Evolutionary conservation across 2,797 vertebrate species (phyloP).

Genomic region (Manis javanica): DNA sequence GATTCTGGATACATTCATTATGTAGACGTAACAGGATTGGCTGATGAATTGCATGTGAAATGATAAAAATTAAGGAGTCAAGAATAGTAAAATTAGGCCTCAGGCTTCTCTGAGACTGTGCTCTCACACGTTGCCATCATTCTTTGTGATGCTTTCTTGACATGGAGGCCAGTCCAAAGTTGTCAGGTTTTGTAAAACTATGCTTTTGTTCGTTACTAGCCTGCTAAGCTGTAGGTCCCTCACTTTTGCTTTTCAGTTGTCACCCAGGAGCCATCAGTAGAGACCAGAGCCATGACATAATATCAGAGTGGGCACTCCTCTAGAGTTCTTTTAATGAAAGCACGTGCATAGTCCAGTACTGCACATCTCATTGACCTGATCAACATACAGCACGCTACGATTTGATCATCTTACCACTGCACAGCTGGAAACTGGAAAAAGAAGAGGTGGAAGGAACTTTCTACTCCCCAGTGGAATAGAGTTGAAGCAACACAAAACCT

Average conservation of each 20-base stretch:
- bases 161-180: background rate
- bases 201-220: background rate
- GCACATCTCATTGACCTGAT: conserved; percentile 1
- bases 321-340: background rate
- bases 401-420: conserved; percentile 21
- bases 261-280: background rate
- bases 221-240: background rate
- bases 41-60: background rate
- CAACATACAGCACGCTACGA: background rate
- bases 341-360: background rate
- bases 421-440: conserved; percentile 25
- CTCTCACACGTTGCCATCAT: background rate
- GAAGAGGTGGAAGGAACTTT: conserved; percentile 1
- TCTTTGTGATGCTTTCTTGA: background rate
- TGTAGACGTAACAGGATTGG: background rate
- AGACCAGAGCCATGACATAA: background rate
- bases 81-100: background rate
- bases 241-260: background rate
- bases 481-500: conserved; percentile 3
- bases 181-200: background rate
- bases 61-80: background rate
- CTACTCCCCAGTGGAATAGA: background rate
- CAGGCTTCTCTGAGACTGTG: background rate
- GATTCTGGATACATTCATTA: background rate
- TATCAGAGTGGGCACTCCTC: background rate